Base-by-base conservation (phyloP, 2,797 vertebrate genomes). In the Rhinichthys osculus region DNA sequence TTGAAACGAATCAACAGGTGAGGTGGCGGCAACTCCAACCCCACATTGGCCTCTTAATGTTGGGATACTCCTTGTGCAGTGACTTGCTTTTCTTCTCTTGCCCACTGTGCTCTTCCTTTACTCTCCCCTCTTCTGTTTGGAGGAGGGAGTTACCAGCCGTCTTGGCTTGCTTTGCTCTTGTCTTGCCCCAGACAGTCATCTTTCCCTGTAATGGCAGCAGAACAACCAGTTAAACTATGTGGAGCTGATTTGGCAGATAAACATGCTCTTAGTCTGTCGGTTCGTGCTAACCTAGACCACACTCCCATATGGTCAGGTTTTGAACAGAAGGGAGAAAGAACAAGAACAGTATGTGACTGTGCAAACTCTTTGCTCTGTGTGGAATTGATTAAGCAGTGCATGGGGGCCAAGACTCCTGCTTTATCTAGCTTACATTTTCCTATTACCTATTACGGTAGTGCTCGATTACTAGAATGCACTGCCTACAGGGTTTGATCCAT, bases 381-480 rank as follows among this genome's bases (percentile, higher is more conserved):
- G 89, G 84, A 88, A 87, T 47, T 86, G 83, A 88, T 90, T 90
- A 83, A 87, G 72, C 40, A 35, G 81, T 78, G 57, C 69, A 72
- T 23, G 16, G 35, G 78, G 89, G 78, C 83, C 73, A 90, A 87
- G 33, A 54, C 59, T 79, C 42, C 78, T 76, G 33, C 81, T 82
- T 78, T 83, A 79, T 82, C 62, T 84, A 70, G 40, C 67, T 47
- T 79, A 79, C 21, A 85, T 82, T 80, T 87, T 90, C 66, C 81
- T 73, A 71, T 84, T 88, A 8, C 89, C 87, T 87, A 90, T 86
- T 84, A 88, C 13, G 87, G 87, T 84, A 82, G 78, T 87, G 72
- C 52, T 59, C 11, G 6, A 70, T 87, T 74, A 38, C 47, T 52
- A 83, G 33, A 90, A 87, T 81, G 62, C 40, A 74, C 3, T 81